A percentile compares a stretch with the other conserved stretches of the same genome.
These are phyloP conservation scores for Sitodiplosis mosellana DNA, from an alignment of 1,140 invertebrate genomes.

Conservation along the genomic window DNA sequence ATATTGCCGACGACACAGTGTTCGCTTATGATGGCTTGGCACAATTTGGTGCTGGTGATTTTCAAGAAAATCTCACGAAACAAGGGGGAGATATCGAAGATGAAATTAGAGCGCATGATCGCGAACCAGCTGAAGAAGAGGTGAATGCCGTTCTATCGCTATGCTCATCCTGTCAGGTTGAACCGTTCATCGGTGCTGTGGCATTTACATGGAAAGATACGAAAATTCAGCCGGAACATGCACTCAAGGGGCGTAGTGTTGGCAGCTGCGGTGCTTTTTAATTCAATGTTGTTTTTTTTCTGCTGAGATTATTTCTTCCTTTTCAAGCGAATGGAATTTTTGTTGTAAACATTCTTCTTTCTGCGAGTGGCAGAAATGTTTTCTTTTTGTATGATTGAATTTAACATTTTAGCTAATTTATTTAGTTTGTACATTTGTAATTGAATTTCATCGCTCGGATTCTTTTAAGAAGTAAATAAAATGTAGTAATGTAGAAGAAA, in stretches of 20 bases:
- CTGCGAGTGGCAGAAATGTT: neutral
- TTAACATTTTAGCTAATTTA: too few species aligned
- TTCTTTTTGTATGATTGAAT: too few species aligned
- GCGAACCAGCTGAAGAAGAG: conserved; percentile 66
- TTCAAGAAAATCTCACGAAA: conserved; percentile 17
- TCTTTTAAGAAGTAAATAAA: neutral
- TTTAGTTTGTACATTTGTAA: too few species aligned
- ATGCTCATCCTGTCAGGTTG: conserved; percentile 48
- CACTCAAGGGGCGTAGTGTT: conserved; percentile 40
- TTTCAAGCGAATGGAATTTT: neutral
- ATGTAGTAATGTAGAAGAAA: neutral
- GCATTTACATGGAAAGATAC: conserved; percentile 49
- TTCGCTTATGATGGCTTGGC: conserved; percentile 36
- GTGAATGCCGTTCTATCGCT: conserved; percentile 56
- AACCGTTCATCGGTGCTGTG: conserved; percentile 58
- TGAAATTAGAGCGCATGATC: conserved; percentile 36
- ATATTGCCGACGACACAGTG: conserved; percentile 13
- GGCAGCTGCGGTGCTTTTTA: conserved; percentile 47
- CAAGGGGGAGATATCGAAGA: conserved; percentile 18
- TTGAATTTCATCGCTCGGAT: neutral
- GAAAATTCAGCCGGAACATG: conserved; percentile 22
- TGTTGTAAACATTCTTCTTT: neutral
- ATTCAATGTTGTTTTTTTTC: conserved; percentile 4
- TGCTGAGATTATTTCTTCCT: neutral
- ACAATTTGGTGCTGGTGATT: conserved; percentile 39